Evolutionary conservation across 2,797 vertebrate genomes (phyloP).

Genomic region (Hylomyscus alleni): DNA sequence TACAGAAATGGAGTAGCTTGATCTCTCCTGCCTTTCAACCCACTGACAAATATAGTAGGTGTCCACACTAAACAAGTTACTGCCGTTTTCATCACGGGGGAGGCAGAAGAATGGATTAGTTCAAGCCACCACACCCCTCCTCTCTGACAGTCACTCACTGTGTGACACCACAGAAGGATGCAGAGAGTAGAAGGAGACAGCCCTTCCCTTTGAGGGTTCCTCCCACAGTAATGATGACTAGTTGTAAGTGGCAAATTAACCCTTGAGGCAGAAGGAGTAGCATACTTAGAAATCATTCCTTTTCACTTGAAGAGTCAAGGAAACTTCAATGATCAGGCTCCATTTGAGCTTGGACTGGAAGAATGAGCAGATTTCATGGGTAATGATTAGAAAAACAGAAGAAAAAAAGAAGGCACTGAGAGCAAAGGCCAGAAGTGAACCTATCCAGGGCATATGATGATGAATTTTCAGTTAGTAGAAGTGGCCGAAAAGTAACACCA

Average conservation of each 20-base stretch:
- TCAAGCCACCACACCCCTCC: not conserved
- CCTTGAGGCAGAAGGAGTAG: conserved; percentile 30
- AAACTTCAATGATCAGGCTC: conserved; percentile 22
- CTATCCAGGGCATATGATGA: conserved; percentile 10
- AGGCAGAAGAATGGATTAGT: conserved; percentile 25
- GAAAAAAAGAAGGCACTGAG: not conserved
- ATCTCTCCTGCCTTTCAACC: not conserved
- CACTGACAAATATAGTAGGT: conserved; percentile 22
- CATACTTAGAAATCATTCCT: not conserved
- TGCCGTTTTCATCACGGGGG: not conserved
- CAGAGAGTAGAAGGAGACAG: conserved; percentile 40
- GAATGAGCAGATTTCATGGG: conserved; percentile 29
- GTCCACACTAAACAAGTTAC: conserved; percentile 49
- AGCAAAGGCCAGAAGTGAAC: conserved; percentile 25
- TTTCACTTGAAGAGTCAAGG: conserved; percentile 18
- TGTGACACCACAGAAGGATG: not conserved
- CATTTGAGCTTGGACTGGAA: conserved; percentile 31
- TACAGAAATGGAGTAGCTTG: conserved; percentile 8
- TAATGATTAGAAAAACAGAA: not conserved
- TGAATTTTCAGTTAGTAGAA: not conserved
- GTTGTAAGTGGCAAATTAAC: conserved; percentile 54
- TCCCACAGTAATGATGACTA: conserved; percentile 19
- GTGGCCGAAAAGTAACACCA: not conserved
- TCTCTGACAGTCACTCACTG: not conserved
- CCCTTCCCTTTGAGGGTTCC: not conserved